phyloP scores from a whole-genome alignment of 30 jellyfish, hydroid and myxozoan genomes.

The Rhopilema esculentum region DNA sequence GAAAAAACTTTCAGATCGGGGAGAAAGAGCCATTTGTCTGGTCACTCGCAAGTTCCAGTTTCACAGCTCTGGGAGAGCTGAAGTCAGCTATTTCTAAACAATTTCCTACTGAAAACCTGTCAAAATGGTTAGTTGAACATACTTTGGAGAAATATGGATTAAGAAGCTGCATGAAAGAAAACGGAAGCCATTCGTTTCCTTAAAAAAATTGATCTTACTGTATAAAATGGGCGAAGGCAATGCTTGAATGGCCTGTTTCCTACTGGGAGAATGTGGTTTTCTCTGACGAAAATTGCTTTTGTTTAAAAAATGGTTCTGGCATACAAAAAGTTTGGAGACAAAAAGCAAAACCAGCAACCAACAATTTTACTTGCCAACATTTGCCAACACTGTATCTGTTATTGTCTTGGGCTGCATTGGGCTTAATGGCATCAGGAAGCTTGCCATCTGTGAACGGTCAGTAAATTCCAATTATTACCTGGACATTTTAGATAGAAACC shows the following conservation, averaged over 20 bases:
- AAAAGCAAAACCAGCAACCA: not conserved
- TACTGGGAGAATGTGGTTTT: not conserved
- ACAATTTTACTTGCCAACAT: not conserved
- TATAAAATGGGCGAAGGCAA: constrained; percentile 3
- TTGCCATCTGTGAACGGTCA: constrained; percentile 6
- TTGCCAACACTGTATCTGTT: not conserved
- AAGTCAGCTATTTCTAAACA: no score
- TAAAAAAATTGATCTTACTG: not conserved
- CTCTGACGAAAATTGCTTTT: not conserved
- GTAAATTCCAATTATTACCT: not conserved
- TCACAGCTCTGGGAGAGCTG: not conserved
- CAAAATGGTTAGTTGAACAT: not conserved
- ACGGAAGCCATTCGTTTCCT: not conserved
- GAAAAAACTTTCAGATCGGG: not conserved
- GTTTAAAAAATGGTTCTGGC: not conserved
- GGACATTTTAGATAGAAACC: not conserved
- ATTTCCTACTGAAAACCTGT: not conserved
- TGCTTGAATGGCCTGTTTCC: not conserved
- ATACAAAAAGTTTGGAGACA: not conserved
- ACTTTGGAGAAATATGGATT: not conserved
- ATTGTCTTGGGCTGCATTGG: constrained; percentile 33
- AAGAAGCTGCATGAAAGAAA: not conserved
- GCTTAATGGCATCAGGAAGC: constrained; percentile 14
- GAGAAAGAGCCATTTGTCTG: constrained; percentile 1
- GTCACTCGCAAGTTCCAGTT: constrained; percentile 8